These are phyloP conservation scores for Phaedon cochleariae DNA, from an alignment of 2,888 invertebrate species.

Conservation along the genomic window DNA sequence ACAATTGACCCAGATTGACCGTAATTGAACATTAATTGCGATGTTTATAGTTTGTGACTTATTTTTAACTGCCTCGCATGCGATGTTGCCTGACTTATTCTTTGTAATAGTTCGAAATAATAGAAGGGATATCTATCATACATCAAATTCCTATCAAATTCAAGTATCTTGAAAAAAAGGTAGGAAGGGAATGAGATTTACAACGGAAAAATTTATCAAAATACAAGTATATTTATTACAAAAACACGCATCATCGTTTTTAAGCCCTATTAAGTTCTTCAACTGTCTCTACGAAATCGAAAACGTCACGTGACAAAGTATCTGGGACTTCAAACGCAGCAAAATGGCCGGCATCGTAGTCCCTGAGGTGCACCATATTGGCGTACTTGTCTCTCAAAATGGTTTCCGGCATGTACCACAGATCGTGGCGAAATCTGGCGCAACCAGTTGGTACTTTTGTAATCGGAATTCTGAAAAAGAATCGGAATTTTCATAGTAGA, in stretches of 20 bases:
- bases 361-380: slow-evolving; percentile 69
- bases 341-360: slow-evolving; percentile 49
- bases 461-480: slow-evolving; percentile 67
- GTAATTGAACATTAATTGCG: no score
- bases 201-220: no score
- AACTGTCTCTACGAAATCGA: slow-evolving; percentile 40
- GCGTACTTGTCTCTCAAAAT: slow-evolving; percentile 68
- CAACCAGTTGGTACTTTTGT: slow-evolving; percentile 74
- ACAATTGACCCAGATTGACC: not conserved
- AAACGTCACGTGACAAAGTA: slow-evolving; percentile 49
- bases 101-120: no score
- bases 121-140: no score
- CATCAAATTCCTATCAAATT: no score
- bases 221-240: no score
- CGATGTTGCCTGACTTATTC: no score
- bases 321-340: slow-evolving; percentile 50
- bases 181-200: no score
- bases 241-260: not conserved
- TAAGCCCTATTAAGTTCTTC: not conserved
- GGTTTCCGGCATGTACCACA: slow-evolving; percentile 68
- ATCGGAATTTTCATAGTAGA: no score
- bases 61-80: no score
- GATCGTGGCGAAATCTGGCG: slow-evolving; percentile 77
- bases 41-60: no score
- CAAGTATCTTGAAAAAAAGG: no score